Evolutionary conservation across 2,797 vertebrate genomes (phyloP).

Genomic region (Todus mexicanus): DNA sequence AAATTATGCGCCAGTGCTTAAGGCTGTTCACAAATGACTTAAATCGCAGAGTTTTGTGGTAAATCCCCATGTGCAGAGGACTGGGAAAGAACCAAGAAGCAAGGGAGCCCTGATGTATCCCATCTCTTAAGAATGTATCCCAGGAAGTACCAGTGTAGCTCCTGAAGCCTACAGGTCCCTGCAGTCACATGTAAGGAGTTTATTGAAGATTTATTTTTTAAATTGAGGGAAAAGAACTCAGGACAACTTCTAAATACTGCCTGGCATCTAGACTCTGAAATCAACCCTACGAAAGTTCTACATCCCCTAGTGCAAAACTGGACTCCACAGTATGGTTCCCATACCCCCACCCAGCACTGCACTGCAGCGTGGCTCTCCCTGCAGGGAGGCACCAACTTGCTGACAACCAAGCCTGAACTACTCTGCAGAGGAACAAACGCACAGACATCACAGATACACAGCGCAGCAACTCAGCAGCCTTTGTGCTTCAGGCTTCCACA

Average conservation of each 20-base stretch:
- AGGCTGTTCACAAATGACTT: neutral
- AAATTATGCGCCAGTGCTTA: accelerated
- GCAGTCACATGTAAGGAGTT: neutral
- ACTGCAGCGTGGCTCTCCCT: neutral
- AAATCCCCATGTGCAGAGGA: neutral
- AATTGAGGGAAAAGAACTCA: neutral
- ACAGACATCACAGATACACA: accelerated
- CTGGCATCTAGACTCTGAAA: neutral
- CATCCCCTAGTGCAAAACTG: neutral
- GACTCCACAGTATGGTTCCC: neutral
- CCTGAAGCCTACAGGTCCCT: accelerated
- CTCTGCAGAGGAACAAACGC: accelerated
- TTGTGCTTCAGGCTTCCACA: neutral
- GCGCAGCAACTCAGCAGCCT: neutral
- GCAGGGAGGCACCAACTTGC: neutral
- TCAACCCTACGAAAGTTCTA: neutral
- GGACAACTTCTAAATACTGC: neutral
- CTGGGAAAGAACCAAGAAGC: neutral
- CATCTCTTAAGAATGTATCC: neutral
- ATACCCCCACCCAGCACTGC: neutral
- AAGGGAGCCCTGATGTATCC: neutral
- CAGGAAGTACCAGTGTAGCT: neutral
- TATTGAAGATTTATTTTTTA: accelerated
- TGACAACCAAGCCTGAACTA: neutral
- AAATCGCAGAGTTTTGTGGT: neutral